These are phyloP conservation scores for Tetramorium parvispinum DNA, from an alignment of 1,140 invertebrate genomes.

Conservation along the genomic window DNA sequence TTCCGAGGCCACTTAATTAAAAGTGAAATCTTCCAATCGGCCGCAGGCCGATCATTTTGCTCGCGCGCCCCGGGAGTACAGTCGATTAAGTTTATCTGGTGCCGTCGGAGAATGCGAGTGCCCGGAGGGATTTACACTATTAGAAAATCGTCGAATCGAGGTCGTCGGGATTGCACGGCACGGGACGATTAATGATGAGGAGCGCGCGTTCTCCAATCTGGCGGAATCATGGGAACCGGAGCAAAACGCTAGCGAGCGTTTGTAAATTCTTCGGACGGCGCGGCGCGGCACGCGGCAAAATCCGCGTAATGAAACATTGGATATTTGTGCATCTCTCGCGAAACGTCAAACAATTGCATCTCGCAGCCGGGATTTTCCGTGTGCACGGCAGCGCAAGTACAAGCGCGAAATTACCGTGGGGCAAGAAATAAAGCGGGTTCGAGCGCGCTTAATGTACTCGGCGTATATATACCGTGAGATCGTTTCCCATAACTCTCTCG, in stretches of 20 bases:
- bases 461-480: neutral
- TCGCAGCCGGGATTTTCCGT: slow-evolving; percentile 44
- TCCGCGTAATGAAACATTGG: slow-evolving; percentile 71
- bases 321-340: slow-evolving; percentile 65
- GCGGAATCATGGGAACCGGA: slow-evolving; percentile 65
- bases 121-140: neutral
- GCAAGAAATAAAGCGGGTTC: slow-evolving; percentile 14
- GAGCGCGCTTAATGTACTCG: neutral
- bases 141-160: slow-evolving; percentile 52
- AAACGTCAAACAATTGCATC: slow-evolving; percentile 55
- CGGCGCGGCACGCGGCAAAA: slow-evolving; percentile 46
- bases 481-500: neutral
- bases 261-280: slow-evolving; percentile 71
- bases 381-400: neutral
- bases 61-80: neutral
- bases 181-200: slow-evolving; percentile 71
- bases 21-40: slow-evolving; percentile 69
- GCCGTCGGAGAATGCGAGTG: neutral
- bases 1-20: slow-evolving; percentile 67
- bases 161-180: slow-evolving; percentile 63
- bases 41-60: slow-evolving; percentile 42
- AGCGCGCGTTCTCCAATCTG: slow-evolving; percentile 48
- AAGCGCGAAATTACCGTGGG: slow-evolving; percentile 12
- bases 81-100: slow-evolving; percentile 14
- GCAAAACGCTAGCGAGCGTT: slow-evolving; percentile 61